A percentile compares a stretch with the other conserved stretches of the same genome.
Conservation (phyloP, 2,797 vertebrate genomes). For the Sebastolobus altivelis region DNA sequence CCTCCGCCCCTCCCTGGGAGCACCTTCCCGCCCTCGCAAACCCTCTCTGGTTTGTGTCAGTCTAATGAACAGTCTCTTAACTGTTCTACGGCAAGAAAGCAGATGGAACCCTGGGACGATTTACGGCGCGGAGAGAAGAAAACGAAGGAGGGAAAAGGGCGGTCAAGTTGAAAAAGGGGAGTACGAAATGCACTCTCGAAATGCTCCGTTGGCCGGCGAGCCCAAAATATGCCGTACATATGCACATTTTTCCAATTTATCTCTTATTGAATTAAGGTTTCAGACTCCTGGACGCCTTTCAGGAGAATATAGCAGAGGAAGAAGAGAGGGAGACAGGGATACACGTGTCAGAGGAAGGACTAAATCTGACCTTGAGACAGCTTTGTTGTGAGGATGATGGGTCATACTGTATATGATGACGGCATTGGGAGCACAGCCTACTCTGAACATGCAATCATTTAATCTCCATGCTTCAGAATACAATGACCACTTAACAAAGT, state of each 20-base stretch:
- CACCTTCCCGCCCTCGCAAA: slow-evolving; percentile 22
- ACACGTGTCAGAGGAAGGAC: background rate
- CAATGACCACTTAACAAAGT: too few species aligned
- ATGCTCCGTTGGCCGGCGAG: slow-evolving; percentile 35
- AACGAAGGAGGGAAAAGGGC: slow-evolving; percentile 28
- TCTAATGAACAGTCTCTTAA: slow-evolving; percentile 62
- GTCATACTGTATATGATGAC: background rate
- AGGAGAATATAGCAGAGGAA: slow-evolving; percentile 35
- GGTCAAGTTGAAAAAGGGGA: slow-evolving; percentile 26
- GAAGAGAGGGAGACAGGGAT: slow-evolving; percentile 18
- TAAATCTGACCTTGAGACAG: slow-evolving; percentile 5
- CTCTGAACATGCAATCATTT: background rate
- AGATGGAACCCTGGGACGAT: slow-evolving; percentile 62
- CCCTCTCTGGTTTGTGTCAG: slow-evolving; percentile 76
- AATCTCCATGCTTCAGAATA: background rate
- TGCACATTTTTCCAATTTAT: slow-evolving; percentile 75
- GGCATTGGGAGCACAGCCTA: background rate
- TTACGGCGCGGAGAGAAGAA: slow-evolving; percentile 46
- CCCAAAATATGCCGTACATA: slow-evolving; percentile 60
- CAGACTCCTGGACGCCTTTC: slow-evolving; percentile 72
- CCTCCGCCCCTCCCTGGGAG: slow-evolving; percentile 25
- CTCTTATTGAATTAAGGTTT: slow-evolving; percentile 74
- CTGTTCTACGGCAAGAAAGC: slow-evolving; percentile 48
- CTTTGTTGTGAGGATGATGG: background rate
- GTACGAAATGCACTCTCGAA: slow-evolving; percentile 39